These are phyloP conservation scores for Girardia tigrina DNA, from an alignment of 2,888 invertebrate genomes.

Conservation along the genomic window DNA sequence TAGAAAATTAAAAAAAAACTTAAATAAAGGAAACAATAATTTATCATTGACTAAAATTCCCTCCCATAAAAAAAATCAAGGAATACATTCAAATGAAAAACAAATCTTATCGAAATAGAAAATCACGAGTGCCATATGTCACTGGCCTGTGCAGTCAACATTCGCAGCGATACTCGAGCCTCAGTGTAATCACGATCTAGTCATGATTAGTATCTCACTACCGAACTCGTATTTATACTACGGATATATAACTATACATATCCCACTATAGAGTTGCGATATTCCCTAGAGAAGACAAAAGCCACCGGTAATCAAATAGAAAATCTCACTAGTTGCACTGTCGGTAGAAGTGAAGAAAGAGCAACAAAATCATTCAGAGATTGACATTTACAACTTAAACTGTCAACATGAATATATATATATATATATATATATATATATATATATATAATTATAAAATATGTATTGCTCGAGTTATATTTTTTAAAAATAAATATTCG, in stretches of 20 bases:
- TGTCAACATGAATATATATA: not conserved
- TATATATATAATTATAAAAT: too few species aligned
- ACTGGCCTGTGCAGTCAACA: slow-evolving; percentile 17
- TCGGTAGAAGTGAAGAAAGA: not conserved
- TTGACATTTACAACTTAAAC: not conserved
- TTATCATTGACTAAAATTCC: not conserved
- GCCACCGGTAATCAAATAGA: not conserved
- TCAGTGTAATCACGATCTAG: not conserved
- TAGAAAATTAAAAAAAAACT: not conserved
- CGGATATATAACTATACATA: too few species aligned
- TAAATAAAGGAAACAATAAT: not conserved
- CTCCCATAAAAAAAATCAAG: not conserved
- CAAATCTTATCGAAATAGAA: not conserved
- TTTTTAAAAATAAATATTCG: too few species aligned
- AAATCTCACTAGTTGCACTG: not conserved
- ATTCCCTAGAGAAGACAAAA: slow-evolving; percentile 15
- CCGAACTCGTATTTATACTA: not conserved
- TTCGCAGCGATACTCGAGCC: not conserved
- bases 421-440: not conserved
- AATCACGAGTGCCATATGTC: slow-evolving; percentile 15
- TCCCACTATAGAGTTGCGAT: not conserved
- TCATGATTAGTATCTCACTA: not conserved
- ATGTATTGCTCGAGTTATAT: too few species aligned
- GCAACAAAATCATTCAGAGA: not conserved
- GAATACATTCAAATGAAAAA: slow-evolving; percentile 23